Evolutionary conservation across 2,888 invertebrate species (phyloP), one percentile per base, ranked within the genome.

Genomic region (Caenorhabditis uteleia): DNA sequence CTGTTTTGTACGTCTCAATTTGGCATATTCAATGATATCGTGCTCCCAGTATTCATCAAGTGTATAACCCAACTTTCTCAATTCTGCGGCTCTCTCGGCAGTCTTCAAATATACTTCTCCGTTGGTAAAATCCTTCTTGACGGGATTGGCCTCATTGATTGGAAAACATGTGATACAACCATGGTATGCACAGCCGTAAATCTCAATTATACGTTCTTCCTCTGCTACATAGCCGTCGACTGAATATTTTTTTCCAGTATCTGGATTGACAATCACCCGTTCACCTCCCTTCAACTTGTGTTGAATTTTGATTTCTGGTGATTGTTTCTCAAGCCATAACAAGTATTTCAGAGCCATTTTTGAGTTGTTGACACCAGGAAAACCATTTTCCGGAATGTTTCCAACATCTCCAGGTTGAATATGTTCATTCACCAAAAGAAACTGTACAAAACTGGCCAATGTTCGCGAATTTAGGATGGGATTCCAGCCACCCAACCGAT

Each of bases 331-430:
- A 14, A 46, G 7, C 46, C 46, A 46, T 3, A 23, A 23, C 3
- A 46, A 18, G 6, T 46, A 33, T n/a, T 46, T 46, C 18, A 46
- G 27, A 2, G 46, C 46, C 14, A 34, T 16, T 8, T 8, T 14
- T 10, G 47, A 47, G 12, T 47, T 31, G 34, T 31, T 47, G 6
- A 23, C 25, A 3, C 25, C 23, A 8, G 36, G 36, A 16, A 8
- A 47, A 16, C 47, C 47, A 16, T 38, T 38, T 26, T 47, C 47
- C 7, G 47, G 47, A 14, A 47, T 36, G 47, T 47, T 36, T 23
- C 47, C 47, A 7, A 36, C 16, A n/a, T 34, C 34, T 4, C 34
- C 34, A 5, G 7, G 4, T 10, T 10, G 5, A 16, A n/a, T 36
- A 27, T 47, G 47, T 34, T 46, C 46, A 10, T 21, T 12, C 14